phyloP scores from a whole-genome alignment of 2,888 invertebrate genomes.

The Julus scanicus region DNA sequence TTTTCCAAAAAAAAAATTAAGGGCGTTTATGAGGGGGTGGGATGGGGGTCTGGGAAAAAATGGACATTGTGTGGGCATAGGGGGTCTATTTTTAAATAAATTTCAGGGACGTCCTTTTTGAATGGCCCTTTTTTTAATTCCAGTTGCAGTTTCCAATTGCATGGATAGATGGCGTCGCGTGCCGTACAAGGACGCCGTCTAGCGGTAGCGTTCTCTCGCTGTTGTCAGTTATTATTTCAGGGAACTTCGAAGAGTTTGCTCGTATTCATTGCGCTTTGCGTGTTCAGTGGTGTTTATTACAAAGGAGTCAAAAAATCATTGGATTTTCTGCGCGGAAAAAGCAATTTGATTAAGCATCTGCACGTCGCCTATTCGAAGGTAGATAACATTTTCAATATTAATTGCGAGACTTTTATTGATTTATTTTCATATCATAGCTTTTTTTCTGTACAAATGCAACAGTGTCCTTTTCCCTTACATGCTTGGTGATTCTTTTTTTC shows the following conservation, averaged over 20 bases:
- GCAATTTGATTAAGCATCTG: slow-evolving; percentile 40
- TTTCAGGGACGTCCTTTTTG: no score
- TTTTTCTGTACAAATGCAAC: neutral
- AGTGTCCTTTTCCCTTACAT: neutral
- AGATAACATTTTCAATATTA: neutral
- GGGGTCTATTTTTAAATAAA: no score
- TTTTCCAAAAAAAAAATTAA: no score
- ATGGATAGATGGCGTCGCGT: neutral
- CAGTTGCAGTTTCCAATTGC: neutral
- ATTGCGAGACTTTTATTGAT: neutral
- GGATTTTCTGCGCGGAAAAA: slow-evolving; percentile 46
- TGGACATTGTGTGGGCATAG: no score
- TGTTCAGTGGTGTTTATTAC: slow-evolving; percentile 13
- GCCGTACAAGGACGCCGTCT: neutral
- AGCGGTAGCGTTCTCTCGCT: slow-evolving; percentile 30
- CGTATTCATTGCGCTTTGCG: neutral
- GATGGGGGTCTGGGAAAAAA: no score
- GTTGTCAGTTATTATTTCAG: slow-evolving; percentile 45
- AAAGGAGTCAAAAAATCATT: slow-evolving; percentile 37
- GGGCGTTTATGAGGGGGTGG: no score
- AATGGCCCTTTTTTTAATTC: no score
- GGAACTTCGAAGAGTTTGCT: slow-evolving; percentile 40
- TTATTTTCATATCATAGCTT: neutral
- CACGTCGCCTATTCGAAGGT: slow-evolving; percentile 39
- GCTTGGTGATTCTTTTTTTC: neutral